These are phyloP conservation scores for Jaculus jaculus DNA, from an alignment of 2,113 vertebrate genomes.

Conservation along the genomic window DNA sequence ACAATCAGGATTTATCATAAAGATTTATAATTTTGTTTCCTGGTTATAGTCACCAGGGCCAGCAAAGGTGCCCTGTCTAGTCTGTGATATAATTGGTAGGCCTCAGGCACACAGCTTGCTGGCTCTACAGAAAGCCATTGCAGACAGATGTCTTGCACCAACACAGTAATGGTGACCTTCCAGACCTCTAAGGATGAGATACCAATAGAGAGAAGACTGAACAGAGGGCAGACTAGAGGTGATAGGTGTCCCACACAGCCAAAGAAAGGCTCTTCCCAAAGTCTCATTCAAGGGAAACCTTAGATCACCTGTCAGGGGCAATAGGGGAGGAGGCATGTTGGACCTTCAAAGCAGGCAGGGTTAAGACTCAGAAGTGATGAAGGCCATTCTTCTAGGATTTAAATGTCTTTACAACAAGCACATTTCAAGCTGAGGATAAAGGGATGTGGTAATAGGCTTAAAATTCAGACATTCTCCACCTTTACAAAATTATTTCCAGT, in stretches of 20 bases:
- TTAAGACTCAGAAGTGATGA: neutral
- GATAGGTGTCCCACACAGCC: neutral
- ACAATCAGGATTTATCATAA: conserved; percentile 74
- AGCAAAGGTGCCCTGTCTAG: conserved; percentile 45
- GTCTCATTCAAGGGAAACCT: conserved; percentile 17
- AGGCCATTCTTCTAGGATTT: neutral
- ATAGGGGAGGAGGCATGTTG: neutral
- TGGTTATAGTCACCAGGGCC: conserved; percentile 57
- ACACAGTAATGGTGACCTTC: conserved; percentile 4
- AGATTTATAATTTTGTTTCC: conserved; percentile 72
- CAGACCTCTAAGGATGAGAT: neutral
- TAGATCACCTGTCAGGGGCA: neutral
- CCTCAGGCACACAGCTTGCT: conserved; percentile 38
- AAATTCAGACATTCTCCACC: neutral
- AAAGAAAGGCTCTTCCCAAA: conserved; percentile 58
- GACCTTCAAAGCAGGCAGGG: neutral
- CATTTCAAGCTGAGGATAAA: conserved; percentile 34
- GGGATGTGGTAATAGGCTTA: neutral
- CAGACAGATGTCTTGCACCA: neutral
- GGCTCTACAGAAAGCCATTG: conserved; percentile 57
- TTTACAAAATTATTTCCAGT: conserved; percentile 37
- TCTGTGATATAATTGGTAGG: conserved; percentile 56
- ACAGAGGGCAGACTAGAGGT: neutral
- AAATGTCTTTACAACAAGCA: conserved; percentile 22
- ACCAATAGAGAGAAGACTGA: conserved; percentile 28